A percentile compares a stretch with the other conserved stretches of the same genome.
Conservation (phyloP, 2,888 invertebrate genomes). For the Stenodema calcarata region DNA sequence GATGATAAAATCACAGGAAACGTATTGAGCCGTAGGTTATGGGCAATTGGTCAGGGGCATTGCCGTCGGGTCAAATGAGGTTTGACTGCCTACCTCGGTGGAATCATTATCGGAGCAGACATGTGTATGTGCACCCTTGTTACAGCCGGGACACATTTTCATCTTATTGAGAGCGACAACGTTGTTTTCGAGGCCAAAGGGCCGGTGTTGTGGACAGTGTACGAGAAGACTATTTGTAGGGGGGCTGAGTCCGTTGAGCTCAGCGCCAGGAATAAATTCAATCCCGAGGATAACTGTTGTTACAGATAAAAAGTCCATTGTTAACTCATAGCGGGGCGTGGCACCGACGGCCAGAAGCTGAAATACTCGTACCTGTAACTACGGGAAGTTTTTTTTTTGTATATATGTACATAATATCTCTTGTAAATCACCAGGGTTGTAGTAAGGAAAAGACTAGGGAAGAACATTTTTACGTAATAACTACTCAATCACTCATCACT, state of each 20-base stretch:
- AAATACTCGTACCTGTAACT: neutral
- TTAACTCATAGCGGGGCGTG: neutral
- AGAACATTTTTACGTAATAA: too few species aligned
- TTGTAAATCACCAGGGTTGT: too few species aligned
- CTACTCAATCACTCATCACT: too few species aligned
- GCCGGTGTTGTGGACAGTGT: neutral
- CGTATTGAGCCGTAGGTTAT: constrained; percentile 30
- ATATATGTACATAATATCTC: too few species aligned
- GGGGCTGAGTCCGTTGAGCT: neutral
- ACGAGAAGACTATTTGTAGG: neutral
- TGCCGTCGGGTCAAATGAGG: constrained; percentile 8
- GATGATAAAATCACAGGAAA: constrained; percentile 46
- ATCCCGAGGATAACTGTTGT: neutral
- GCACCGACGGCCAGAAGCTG: neutral
- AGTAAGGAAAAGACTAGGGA: too few species aligned
- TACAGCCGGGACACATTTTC: neutral
- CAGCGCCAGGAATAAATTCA: neutral
- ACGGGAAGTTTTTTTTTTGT: too few species aligned
- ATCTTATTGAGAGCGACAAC: neutral
- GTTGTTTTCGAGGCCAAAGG: neutral
- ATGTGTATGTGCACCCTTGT: neutral
- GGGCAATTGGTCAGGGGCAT: constrained; percentile 32
- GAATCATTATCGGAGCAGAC: neutral
- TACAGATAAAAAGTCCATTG: neutral
- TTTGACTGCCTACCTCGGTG: constrained; percentile 5